Percentiles rank a stretch among this genome's conserved stretches.
Evolutionary conservation across 2,113 vertebrate species (phyloP).

Genomic region (Myodes glareolus): DNA sequence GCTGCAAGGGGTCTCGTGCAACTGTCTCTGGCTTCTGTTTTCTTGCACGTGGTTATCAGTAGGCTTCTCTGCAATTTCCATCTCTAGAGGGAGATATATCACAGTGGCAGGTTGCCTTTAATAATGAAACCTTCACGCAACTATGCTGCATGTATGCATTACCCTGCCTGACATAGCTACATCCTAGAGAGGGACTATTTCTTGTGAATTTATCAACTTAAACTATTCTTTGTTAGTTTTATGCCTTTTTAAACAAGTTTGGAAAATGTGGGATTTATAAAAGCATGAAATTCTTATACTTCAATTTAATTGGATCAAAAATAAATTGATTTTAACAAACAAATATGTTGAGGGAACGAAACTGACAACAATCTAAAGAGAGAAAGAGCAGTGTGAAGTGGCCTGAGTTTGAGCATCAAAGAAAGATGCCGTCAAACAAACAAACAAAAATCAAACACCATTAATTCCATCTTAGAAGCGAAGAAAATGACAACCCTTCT

Average conservation of each 20-base stretch:
- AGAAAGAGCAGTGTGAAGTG: conserved; percentile 22
- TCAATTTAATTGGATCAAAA: conserved; percentile 12
- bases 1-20: conserved; percentile 74
- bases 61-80: conserved; percentile 84
- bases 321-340: conserved; percentile 45
- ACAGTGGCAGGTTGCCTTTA: conserved; percentile 70
- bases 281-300: not conserved
- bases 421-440: not conserved
- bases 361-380: not conserved
- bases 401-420: not conserved
- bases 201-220: not conserved
- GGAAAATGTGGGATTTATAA: conserved; percentile 15
- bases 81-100: conserved; percentile 85
- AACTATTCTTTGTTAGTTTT: conserved; percentile 23
- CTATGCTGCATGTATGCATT: not conserved
- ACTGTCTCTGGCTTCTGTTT: conserved; percentile 80
- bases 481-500: not conserved
- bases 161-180: not conserved
- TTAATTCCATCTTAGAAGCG: conserved; percentile 25
- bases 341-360: not conserved
- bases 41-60: conserved; percentile 75
- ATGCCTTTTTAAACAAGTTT: conserved; percentile 22
- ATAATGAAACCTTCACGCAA: conserved; percentile 37
- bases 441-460: not conserved
- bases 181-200: conserved; percentile 17